Base-by-base conservation (phyloP, 1,140 invertebrate species). In the Stegodyphus mimosarum region DNA sequence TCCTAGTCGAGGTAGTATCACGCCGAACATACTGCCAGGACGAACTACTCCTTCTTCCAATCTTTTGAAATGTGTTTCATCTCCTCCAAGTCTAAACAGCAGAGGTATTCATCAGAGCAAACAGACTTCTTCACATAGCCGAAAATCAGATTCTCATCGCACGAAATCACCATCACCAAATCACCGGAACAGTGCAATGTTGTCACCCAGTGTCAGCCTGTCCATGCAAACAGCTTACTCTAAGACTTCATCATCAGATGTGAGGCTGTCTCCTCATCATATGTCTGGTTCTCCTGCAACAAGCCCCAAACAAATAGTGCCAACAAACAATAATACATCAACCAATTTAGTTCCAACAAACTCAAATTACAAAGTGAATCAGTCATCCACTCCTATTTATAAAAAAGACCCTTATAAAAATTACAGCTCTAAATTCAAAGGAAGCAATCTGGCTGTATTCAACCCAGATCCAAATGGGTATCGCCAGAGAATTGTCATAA, bases 401-500 rank as follows among this genome's bases (percentile, higher is more conserved):
- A 86, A 86, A 18, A 86, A 50, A 52, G 64, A 76, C 83, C 63
- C 74, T 55, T 74, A 52, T 51, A 80, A 77, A 13, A 70, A 60
- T 50, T 66, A 53, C 63, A 74, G 55, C 13, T 52, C 55, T 53
- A 80, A 73, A 51, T 78, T 70, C 74, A 71, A 73, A 18, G 69
- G 80, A 10, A 55, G 64, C 64, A 86, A 77, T 17, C 53, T 86
- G 48, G n/a, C 76, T 17, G 87, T 87, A 18, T 83, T 86, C 15
- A 87, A 83, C 53, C 87, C 84, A 0, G 87, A 87, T 53, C 87
- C 84, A 0, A 86, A 83, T 18, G 75, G 87, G 11, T 83, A 71
- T n/a, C 71, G 67, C 17, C 78, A 80, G 33, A 87, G 86, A 76
- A 52, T 87, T 13, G 84, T 87, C 52, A 86, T 87, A 7, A 87